These are phyloP conservation scores for Atrichornis clamosus DNA, from an alignment of 2,113 vertebrate genomes.

Conservation along the genomic window DNA sequence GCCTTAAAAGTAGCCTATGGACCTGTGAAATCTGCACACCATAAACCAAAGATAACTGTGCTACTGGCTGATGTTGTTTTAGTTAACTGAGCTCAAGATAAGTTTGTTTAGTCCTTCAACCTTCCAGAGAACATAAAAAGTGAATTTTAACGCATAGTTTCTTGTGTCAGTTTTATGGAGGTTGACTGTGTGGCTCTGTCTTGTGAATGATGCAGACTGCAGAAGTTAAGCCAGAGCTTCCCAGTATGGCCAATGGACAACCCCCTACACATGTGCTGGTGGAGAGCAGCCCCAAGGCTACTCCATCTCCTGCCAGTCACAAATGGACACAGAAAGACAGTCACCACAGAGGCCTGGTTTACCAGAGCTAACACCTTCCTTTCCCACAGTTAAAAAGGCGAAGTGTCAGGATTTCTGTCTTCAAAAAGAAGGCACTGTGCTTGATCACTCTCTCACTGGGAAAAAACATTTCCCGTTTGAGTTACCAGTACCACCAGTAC, in stretches of 20 bases:
- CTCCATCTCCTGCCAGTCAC: background rate
- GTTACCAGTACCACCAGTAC: background rate
- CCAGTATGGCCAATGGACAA: fast-evolving
- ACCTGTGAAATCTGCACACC: background rate
- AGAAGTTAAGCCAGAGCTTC: background rate
- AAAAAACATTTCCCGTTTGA: background rate
- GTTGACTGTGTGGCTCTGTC: background rate
- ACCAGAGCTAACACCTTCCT: background rate
- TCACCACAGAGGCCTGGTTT: background rate
- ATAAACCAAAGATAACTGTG: background rate
- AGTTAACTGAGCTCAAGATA: background rate
- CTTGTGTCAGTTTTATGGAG: background rate
- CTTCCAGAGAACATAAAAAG: background rate
- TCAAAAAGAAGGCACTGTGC: background rate
- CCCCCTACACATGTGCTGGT: background rate
- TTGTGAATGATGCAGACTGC: background rate
- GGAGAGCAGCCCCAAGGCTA: background rate
- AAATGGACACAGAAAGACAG: background rate
- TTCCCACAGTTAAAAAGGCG: background rate
- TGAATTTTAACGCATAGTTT: background rate
- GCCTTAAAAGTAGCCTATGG: background rate
- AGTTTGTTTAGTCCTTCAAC: background rate
- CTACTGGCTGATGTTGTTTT: background rate
- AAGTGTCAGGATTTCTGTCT: background rate
- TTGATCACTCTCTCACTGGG: background rate